Evolutionary conservation across 2,113 vertebrate genomes (phyloP), one percentile per base, ranked within the genome.

Genomic region (Podarcis raffonei): DNA sequence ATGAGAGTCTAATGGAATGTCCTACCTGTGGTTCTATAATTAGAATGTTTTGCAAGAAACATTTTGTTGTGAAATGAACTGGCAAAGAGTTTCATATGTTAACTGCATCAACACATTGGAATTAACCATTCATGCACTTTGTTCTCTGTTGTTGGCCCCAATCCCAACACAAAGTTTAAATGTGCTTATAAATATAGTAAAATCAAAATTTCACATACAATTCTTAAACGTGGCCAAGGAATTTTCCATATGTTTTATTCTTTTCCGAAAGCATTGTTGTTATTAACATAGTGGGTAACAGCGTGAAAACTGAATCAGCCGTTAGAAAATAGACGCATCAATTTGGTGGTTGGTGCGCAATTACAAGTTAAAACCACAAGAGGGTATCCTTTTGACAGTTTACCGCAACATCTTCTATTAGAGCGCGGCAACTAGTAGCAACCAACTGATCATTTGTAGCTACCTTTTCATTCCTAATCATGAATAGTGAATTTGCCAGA

Each of bases 351-450:
- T 11, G 1, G 84, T 18, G 35, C 94, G 91, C 89, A 95, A 81
- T 94, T 94, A 74, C 92, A 88, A 75, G n/a, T 91, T 89, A 80
- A 1, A 69, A 92, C 94, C 95, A 88, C 95, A 94, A 35, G 95
- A 88, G 93, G 93, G 95, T 93, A 94, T 76, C 66, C 92, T 94
- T 83, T 75, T 90, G 94, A 85, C 87, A 86, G 86, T 85, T 1
- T 89, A 94, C 89, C 82, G 39, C 59, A 57, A 87, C 48, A 84
- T 13, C 0, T 0, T 35, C 5, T 37, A 0, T 0, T 87, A 39
- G 22, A 4, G 81, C 0, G 5, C 0, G 53, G 66, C 57, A 81
- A 59, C 89, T 48, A 37, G 27, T 76, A 13, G 3, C 0, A 72
- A 68, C 32, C 5, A 5, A 75, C 68, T 0, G 71, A 84, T 13